A percentile compares a stretch with the other conserved stretches of the same genome.
Conservation (phyloP, 1,140 invertebrate species). For the Metaphire vulgaris region DNA sequence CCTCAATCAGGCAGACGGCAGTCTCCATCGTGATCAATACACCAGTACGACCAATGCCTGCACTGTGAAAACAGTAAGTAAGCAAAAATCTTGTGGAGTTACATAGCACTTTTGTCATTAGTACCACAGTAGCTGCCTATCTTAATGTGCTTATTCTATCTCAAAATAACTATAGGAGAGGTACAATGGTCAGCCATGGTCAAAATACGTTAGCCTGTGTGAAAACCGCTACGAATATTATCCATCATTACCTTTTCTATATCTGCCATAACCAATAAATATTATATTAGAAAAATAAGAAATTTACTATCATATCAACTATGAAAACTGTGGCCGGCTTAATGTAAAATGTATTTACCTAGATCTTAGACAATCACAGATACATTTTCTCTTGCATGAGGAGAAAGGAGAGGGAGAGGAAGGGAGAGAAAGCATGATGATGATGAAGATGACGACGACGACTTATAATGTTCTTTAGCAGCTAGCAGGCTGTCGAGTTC, state of each 20-base stretch:
- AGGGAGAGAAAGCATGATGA: too few relatives aligned
- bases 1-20: conserved; percentile 85
- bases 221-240: background rate
- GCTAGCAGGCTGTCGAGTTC: background rate
- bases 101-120: background rate
- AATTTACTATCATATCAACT: too few relatives aligned
- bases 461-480: background rate
- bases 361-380: too few relatives aligned
- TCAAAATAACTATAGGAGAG: background rate
- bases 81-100: background rate
- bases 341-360: too few relatives aligned
- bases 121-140: too few relatives aligned
- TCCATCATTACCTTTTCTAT: background rate
- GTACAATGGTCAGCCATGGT: background rate
- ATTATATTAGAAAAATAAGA: too few relatives aligned
- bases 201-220: background rate
- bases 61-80: conserved; percentile 54
- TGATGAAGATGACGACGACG: too few relatives aligned
- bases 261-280: too few relatives aligned
- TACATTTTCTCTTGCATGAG: too few relatives aligned
- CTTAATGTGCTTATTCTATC: too few relatives aligned
- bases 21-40: conserved; percentile 97
- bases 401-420: too few relatives aligned
- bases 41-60: conserved; percentile 92
- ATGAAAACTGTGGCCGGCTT: too few relatives aligned